Evolutionary conservation across 2,113 vertebrate genomes (phyloP).

Genomic region (Seriola dumerili): DNA sequence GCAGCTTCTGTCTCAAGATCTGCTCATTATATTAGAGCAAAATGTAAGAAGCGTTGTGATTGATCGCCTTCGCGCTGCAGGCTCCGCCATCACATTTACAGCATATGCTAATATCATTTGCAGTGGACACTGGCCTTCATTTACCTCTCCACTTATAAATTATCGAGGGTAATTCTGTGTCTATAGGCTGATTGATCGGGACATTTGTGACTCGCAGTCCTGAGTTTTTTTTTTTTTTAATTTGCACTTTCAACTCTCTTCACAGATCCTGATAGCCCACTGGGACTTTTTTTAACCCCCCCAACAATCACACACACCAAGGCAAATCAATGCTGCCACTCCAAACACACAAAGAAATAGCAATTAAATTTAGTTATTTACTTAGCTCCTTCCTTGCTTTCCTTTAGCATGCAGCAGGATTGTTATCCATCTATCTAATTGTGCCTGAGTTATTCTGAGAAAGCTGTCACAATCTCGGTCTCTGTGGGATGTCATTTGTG

Average conservation of each 20-base stretch:
- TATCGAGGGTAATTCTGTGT: conserved; percentile 3
- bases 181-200: conserved; percentile 10
- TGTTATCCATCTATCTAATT: conserved; percentile 59
- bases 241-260: conserved; percentile 8
- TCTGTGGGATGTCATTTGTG: conserved; percentile 61
- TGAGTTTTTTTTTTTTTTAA: not conserved
- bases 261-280: conserved; percentile 36
- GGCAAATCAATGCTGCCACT: conserved; percentile 18
- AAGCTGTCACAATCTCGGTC: conserved; percentile 61
- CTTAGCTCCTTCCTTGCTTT: not conserved
- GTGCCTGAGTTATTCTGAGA: conserved; percentile 51
- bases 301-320: conserved; percentile 10
- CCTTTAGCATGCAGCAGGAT: conserved; percentile 12
- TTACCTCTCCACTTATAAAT: conserved; percentile 16
- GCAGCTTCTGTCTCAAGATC: not conserved
- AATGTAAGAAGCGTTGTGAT: not conserved
- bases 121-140: conserved; percentile 6
- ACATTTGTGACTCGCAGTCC: conserved; percentile 1
- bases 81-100: not conserved
- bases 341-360: conserved; percentile 29
- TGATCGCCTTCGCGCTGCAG: not conserved
- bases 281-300: conserved; percentile 8
- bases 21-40: not conserved
- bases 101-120: conserved; percentile 19
- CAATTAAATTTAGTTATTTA: conserved; percentile 51